Base-by-base conservation (phyloP, 37 sponge, comb jelly and placozoan species). In the Eunapius fragilis region DNA sequence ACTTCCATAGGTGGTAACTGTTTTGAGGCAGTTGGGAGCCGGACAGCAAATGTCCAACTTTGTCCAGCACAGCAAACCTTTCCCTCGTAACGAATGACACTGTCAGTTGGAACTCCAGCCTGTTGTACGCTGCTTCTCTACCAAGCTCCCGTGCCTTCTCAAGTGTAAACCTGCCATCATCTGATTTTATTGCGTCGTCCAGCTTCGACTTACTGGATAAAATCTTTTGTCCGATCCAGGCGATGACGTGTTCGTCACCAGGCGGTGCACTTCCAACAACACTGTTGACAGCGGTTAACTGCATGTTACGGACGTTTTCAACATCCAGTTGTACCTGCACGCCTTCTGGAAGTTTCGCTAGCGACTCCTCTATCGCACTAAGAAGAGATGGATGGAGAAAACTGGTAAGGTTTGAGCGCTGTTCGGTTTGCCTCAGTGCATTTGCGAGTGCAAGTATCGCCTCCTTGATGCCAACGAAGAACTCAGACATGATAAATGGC, bases 221-320 rank as follows among this genome's bases (percentile, higher is more conserved):
- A 30, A 90, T 37, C 67, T 73, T 85, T 78, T 90, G 91, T 19
- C 91, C 91, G 47, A 90, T 74, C 77, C 82, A 85, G 27, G 69
- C 69, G 37, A 90, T 68, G 36, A 77, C 73, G 67, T 90, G 91
- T 78, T 81, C 72, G 68, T 90, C 91, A 22, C 78, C 91, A 25
- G 86, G 86, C 1, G 25, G 67, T 28, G 91, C 85, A 24, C 33
- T 36, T 24, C 91, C 91, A 2, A 81, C 26, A 31, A 85, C 50
- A 36, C 80, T 30, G 37, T 75, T 81, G 13, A 81, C 74, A 30
- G 50, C 31, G 25, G 47, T 19, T 3, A 85, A 24, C 24, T 77
- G 38, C 82, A 78, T 25, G 49, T 78, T 22, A 6, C 82, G 47
- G 1, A 90, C 35, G 6, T 86, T 81, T 37, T 81, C 82, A 11